Conservation (phyloP, 2,888 invertebrate species). For the Drosophila picticornis region DNA sequence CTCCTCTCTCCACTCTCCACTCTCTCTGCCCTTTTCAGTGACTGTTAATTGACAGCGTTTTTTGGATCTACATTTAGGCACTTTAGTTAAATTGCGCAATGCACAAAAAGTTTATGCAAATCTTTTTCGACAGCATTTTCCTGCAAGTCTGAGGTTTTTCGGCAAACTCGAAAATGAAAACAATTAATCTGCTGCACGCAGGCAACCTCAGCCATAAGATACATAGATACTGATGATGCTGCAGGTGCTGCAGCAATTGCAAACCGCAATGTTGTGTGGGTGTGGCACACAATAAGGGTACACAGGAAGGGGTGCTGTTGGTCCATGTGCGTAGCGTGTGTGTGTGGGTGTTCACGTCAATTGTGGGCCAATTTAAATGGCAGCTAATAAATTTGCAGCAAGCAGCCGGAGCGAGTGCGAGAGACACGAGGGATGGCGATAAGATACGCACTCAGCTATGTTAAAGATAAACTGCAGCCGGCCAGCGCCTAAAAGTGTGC, state of each 20-base stretch:
- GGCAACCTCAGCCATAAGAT: slow-evolving; percentile 38
- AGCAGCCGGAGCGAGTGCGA: slow-evolving; percentile 49
- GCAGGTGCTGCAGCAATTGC: slow-evolving; percentile 50
- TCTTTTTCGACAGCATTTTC: slow-evolving; percentile 24
- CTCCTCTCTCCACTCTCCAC: not conserved
- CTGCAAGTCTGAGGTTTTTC: slow-evolving; percentile 10
- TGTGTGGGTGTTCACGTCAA: slow-evolving; percentile 41
- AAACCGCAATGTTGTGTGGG: slow-evolving; percentile 38
- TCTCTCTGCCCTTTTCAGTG: slow-evolving; percentile 11
- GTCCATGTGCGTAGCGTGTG: not conserved
- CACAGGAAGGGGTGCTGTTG: not conserved
- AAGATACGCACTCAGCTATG: slow-evolving; percentile 48
- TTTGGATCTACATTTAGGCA: slow-evolving; percentile 12
- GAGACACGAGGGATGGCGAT: slow-evolving; percentile 30
- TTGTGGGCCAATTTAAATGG: slow-evolving; percentile 66
- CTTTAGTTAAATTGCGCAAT: slow-evolving; percentile 21
- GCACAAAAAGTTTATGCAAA: slow-evolving; percentile 30
- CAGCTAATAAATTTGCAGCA: slow-evolving; percentile 77
- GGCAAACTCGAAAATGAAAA: slow-evolving; percentile 18
- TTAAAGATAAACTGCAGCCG: slow-evolving; percentile 50
- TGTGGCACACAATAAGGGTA: too few species aligned
- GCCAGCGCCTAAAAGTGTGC: slow-evolving; percentile 60
- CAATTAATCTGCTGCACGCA: slow-evolving; percentile 46
- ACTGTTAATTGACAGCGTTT: slow-evolving; percentile 44
- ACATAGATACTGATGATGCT: slow-evolving; percentile 28